phyloP scores from a whole-genome alignment of 2,797 vertebrate species.

The Gallinago solitaria region DNA sequence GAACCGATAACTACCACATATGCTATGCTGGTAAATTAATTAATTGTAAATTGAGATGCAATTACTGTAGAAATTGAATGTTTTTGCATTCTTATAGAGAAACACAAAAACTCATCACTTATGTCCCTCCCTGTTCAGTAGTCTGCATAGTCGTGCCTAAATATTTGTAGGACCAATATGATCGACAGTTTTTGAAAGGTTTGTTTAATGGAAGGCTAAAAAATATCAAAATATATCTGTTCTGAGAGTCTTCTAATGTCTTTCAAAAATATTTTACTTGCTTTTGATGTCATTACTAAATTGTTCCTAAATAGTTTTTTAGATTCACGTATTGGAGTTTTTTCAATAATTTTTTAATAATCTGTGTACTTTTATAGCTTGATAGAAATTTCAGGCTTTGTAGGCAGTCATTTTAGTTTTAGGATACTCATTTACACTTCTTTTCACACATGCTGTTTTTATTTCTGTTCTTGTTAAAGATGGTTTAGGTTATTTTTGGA shows the following conservation, averaged over 20 bases:
- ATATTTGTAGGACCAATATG: background rate
- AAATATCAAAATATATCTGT: background rate
- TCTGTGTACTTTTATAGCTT: background rate
- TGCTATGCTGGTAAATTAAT: background rate
- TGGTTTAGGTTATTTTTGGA: background rate
- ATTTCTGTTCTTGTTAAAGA: background rate
- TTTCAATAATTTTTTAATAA: background rate
- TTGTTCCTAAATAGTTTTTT: background rate
- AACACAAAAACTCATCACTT: background rate
- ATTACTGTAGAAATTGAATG: background rate
- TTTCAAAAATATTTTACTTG: background rate
- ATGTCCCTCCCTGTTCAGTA: background rate
- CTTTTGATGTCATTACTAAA: background rate
- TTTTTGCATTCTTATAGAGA: background rate
- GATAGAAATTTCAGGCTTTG: background rate
- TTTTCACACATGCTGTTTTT: background rate
- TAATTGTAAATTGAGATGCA: background rate
- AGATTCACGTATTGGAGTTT: background rate
- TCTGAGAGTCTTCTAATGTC: background rate
- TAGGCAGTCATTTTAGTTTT: background rate
- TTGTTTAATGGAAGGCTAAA: background rate
- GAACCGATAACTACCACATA: background rate
- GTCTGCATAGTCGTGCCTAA: background rate
- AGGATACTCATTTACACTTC: background rate
- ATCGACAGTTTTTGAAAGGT: background rate